Evolutionary conservation across 2,888 invertebrate genomes (phyloP).

Genomic region (Acrobasis suavella): DNA sequence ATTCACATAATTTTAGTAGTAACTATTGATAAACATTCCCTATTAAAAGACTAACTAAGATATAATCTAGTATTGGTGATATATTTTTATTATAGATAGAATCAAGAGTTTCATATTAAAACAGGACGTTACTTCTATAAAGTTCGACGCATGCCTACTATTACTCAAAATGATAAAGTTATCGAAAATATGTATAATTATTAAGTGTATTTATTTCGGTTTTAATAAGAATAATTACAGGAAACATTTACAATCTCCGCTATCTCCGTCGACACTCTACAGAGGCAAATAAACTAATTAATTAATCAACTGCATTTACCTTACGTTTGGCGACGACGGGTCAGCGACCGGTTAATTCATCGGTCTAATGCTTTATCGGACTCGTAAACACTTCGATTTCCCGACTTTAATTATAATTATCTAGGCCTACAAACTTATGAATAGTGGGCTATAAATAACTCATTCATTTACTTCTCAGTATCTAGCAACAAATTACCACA

Average conservation of each 20-base stretch:
- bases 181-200: no score
- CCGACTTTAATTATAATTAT: slow-evolving; percentile 11
- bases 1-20: no score
- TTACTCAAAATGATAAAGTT: no score
- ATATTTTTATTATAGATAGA: no score
- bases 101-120: no score
- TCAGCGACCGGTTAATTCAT: slow-evolving; percentile 68
- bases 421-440: slow-evolving; percentile 12
- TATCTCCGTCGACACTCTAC: not conserved
- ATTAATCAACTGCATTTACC: slow-evolving; percentile 34
- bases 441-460: not conserved
- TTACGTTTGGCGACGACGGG: slow-evolving; percentile 32
- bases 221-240: not conserved
- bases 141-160: no score
- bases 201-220: no score
- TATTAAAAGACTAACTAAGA: no score
- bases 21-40: no score
- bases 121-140: no score
- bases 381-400: slow-evolving; percentile 17
- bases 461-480: not conserved
- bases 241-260: slow-evolving; percentile 12
- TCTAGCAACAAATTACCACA: not conserved
- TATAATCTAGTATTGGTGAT: no score
- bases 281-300: slow-evolving; percentile 38
- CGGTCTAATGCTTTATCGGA: slow-evolving; percentile 49